These are phyloP conservation scores for Sminthopsis crassicaudata DNA, from an alignment of 2,113 vertebrate genomes.

Conservation along the genomic window DNA sequence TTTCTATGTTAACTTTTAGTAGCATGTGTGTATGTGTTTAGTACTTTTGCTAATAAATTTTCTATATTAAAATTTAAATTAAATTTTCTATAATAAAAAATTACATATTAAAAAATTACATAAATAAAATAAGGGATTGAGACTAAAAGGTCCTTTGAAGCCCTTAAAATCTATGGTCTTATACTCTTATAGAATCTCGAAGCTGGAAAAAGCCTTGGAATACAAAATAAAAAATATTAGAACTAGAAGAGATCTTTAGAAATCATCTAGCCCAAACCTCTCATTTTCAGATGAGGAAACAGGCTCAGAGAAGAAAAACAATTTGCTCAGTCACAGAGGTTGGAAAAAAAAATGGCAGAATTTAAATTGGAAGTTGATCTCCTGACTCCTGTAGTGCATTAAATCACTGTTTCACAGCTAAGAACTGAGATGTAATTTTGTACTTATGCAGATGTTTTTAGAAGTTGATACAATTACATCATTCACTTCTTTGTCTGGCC, in stretches of 20 bases:
- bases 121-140: too few relatives aligned
- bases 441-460: background rate
- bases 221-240: background rate
- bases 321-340: background rate
- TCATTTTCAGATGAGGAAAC: background rate
- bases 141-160: background rate
- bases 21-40: too few relatives aligned
- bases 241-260: background rate
- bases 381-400: background rate
- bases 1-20: too few relatives aligned
- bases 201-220: background rate
- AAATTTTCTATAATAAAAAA: too few relatives aligned
- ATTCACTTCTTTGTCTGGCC: background rate
- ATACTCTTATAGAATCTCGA: background rate
- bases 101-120: too few relatives aligned
- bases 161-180: background rate
- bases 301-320: background rate
- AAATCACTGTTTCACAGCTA: background rate
- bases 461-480: background rate
- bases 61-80: too few relatives aligned
- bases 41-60: too few relatives aligned
- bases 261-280: background rate
- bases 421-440: background rate
- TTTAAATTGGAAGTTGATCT: background rate
- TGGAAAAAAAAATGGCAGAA: background rate